These are phyloP conservation scores for Aphaenogaster floridana DNA, from an alignment of 1,140 invertebrate genomes.

Conservation along the genomic window DNA sequence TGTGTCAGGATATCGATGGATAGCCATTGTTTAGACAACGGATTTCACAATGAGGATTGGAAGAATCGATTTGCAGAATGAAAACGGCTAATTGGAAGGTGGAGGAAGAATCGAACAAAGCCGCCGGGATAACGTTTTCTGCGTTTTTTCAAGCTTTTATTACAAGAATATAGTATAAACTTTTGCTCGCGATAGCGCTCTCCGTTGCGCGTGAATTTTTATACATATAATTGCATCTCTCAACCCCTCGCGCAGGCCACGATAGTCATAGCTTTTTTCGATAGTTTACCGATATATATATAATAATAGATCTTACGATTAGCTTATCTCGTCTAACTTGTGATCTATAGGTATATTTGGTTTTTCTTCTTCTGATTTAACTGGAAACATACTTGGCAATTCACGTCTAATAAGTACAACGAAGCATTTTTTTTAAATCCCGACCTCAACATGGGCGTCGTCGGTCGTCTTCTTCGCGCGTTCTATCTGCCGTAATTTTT, in stretches of 20 bases:
- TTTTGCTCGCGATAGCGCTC: slow-evolving; percentile 76
- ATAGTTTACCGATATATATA: slow-evolving; percentile 81
- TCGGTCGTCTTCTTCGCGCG: slow-evolving; percentile 28
- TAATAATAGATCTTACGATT: slow-evolving; percentile 80
- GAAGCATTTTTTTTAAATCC: slow-evolving; percentile 79
- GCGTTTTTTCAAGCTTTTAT: slow-evolving; percentile 83
- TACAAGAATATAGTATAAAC: slow-evolving; percentile 87
- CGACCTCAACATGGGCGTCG: slow-evolving; percentile 42
- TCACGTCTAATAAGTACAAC: slow-evolving; percentile 87
- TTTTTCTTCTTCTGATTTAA: slow-evolving; percentile 75
- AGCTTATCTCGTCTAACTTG: slow-evolving; percentile 78
- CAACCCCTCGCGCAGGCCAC: slow-evolving; percentile 77
- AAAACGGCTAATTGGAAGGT: background rate
- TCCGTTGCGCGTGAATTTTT: slow-evolving; percentile 71
- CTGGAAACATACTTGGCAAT: slow-evolving; percentile 87
- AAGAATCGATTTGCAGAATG: slow-evolving; percentile 7
- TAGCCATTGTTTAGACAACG: slow-evolving; percentile 4
- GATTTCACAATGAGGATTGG: background rate
- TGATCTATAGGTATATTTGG: slow-evolving; percentile 77
- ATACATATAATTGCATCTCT: slow-evolving; percentile 77
- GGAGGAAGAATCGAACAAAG: slow-evolving; percentile 19
- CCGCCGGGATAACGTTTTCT: slow-evolving; percentile 8
- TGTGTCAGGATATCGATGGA: background rate
- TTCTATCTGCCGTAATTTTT: slow-evolving; percentile 52
- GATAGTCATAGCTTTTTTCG: slow-evolving; percentile 83